Percentiles rank a stretch among this genome's conserved stretches.
These are phyloP conservation scores for Kryptolebias marmoratus DNA, from an alignment of 2,113 vertebrate species.

Conservation along the genomic window DNA sequence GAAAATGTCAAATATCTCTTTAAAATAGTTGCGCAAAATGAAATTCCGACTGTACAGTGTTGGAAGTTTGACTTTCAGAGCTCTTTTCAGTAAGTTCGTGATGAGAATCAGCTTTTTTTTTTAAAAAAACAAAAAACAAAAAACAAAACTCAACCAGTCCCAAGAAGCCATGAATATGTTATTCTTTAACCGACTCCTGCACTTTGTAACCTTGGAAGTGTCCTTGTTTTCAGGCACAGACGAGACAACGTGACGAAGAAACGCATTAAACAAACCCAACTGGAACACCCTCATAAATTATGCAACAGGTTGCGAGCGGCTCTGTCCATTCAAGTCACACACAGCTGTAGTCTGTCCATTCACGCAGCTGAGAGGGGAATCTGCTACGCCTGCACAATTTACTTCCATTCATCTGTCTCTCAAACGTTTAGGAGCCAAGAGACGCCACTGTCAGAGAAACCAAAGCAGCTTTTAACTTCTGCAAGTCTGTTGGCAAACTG, in stretches of 20 bases:
- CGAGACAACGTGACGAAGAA: constrained; percentile 60
- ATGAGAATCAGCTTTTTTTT: neutral
- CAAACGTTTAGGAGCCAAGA: constrained; percentile 47
- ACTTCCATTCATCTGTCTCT: constrained; percentile 61
- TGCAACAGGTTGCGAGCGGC: constrained; percentile 67
- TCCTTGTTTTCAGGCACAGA: constrained; percentile 23
- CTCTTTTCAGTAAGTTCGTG: neutral
- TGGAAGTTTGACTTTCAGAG: neutral
- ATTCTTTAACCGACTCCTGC: constrained; percentile 45
- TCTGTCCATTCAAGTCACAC: constrained; percentile 75
- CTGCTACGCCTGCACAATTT: constrained; percentile 52
- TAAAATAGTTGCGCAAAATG: no score
- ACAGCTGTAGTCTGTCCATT: constrained; percentile 77
- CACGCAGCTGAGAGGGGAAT: constrained; percentile 48
- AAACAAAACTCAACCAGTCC: constrained; percentile 1
- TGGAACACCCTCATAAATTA: constrained; percentile 72
- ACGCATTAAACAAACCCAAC: constrained; percentile 69
- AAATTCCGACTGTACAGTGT: neutral
- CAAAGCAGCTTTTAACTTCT: constrained; percentile 36
- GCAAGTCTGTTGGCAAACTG: constrained; percentile 48
- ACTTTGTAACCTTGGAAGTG: constrained; percentile 55
- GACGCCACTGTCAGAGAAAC: constrained; percentile 29
- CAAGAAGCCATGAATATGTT: constrained; percentile 29
- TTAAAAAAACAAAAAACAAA: constrained; percentile 14
- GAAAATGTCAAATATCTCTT: no score